phyloP scores from a whole-genome alignment of 2,888 invertebrate genomes.

The Aphidius colemani region DNA sequence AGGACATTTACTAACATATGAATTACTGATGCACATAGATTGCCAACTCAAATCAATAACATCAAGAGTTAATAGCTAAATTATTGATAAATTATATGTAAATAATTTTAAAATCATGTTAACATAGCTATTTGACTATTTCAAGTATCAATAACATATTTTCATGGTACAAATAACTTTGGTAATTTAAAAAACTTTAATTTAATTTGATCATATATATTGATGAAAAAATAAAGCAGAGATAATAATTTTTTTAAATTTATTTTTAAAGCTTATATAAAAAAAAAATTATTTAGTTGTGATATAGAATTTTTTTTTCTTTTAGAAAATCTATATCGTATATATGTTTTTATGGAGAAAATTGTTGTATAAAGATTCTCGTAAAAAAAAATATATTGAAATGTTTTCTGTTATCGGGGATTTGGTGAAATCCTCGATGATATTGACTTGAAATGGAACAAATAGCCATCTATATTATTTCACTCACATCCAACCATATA shows the following conservation, averaged over 20 bases:
- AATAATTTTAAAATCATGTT: neutral
- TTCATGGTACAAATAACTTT: neutral
- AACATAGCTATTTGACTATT: no score
- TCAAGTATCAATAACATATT: neutral
- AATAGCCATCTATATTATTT: neutral
- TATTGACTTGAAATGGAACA: neutral
- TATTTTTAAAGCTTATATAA: neutral
- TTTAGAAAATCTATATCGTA: no score
- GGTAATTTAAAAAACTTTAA: neutral
- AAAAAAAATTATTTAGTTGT: neutral
- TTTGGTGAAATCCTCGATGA: neutral
- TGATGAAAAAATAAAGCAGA: no score
- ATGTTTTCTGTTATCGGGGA: neutral
- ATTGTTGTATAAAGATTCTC: no score
- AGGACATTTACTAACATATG: no score
- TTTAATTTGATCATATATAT: no score
- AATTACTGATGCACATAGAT: no score
- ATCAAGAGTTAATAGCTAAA: conserved; percentile 5
- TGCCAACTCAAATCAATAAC: neutral
- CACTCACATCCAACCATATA: no score
- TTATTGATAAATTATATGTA: neutral
- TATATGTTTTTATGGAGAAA: no score
- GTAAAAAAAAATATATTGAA: no score
- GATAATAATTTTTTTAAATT: neutral
- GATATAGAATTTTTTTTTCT: no score